Percentiles rank a stretch among this genome's conserved stretches.
These are phyloP conservation scores for Psilanteris sp. DNA, from an alignment of 1,140 invertebrate genomes.

Conservation along the genomic window DNA sequence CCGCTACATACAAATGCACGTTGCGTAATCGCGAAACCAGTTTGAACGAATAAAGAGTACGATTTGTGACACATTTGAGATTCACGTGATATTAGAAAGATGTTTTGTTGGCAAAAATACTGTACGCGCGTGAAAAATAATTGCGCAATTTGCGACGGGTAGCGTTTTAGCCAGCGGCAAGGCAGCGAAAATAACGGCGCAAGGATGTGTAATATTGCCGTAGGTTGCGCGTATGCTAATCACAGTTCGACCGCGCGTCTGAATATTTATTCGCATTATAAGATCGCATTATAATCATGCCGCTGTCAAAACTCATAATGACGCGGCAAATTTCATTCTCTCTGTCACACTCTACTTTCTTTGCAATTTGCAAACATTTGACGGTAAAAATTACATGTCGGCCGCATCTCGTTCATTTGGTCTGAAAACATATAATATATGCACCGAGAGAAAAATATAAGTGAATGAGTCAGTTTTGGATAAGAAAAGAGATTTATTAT, in stretches of 20 bases:
- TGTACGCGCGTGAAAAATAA: conserved; percentile 42
- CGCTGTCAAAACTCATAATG: conserved; percentile 25
- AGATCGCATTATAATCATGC: conserved; percentile 34
- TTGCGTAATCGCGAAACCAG: conserved; percentile 28
- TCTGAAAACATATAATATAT: too few relatives aligned
- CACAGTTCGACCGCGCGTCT: conserved; percentile 27
- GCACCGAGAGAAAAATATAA: too few relatives aligned
- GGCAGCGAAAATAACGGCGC: conserved; percentile 63
- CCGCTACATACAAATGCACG: background rate
- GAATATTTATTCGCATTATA: conserved; percentile 62
- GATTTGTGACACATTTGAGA: conserved; percentile 21
- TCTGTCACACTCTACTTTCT: too few relatives aligned
- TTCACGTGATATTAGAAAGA: conserved; percentile 26
- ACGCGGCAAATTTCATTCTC: conserved; percentile 31
- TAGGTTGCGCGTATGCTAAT: conserved; percentile 60
- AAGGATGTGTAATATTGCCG: conserved; percentile 53
- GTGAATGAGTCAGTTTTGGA: too few relatives aligned
- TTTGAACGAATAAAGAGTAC: conserved; percentile 29
- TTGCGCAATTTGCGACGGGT: conserved; percentile 55
- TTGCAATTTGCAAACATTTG: too few relatives aligned
- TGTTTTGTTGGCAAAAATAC: conserved; percentile 30
- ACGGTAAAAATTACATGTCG: too few relatives aligned
- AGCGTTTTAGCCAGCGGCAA: conserved; percentile 58
- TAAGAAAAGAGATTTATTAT: too few relatives aligned
- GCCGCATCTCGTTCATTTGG: too few relatives aligned